These are phyloP conservation scores for Pyrrhosoma nymphula DNA, from an alignment of 2,888 invertebrate species.

Conservation along the genomic window DNA sequence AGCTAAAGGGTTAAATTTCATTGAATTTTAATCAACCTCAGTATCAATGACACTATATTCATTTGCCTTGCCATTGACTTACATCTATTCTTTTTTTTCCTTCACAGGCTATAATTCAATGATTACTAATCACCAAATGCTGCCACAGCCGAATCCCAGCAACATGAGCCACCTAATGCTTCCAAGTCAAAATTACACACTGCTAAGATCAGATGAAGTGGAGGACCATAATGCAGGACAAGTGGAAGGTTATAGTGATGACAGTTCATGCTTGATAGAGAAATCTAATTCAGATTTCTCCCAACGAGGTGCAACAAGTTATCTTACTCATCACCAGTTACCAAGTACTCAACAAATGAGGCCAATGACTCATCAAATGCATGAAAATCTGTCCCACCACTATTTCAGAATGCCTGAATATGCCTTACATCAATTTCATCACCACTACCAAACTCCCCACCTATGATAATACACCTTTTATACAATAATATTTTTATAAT, in stretches of 20 bases:
- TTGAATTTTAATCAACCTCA: no score
- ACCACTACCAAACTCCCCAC: conserved; percentile 55
- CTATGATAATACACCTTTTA: background rate
- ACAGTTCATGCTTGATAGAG: background rate
- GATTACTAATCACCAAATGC: conserved; percentile 41
- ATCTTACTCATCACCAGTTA: conserved; percentile 29
- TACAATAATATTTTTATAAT: background rate
- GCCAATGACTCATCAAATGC: conserved; percentile 38
- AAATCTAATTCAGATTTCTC: background rate
- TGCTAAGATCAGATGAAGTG: background rate
- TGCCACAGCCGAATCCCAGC: background rate
- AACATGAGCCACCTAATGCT: background rate
- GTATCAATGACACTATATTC: no score
- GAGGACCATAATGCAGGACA: background rate
- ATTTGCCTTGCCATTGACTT: no score
- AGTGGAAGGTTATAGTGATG: conserved; percentile 20
- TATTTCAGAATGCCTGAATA: conserved; percentile 61
- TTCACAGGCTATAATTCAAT: conserved; percentile 26
- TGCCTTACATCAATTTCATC: conserved; percentile 52
- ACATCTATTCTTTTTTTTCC: no score
- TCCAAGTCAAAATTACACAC: background rate
- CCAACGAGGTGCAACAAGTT: background rate
- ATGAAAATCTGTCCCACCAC: conserved; percentile 47
- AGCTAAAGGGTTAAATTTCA: no score
- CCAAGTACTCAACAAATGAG: conserved; percentile 51